These are phyloP conservation scores for Pseudopodoces humilis DNA, from an alignment of 2,113 vertebrate genomes.

Conservation along the genomic window DNA sequence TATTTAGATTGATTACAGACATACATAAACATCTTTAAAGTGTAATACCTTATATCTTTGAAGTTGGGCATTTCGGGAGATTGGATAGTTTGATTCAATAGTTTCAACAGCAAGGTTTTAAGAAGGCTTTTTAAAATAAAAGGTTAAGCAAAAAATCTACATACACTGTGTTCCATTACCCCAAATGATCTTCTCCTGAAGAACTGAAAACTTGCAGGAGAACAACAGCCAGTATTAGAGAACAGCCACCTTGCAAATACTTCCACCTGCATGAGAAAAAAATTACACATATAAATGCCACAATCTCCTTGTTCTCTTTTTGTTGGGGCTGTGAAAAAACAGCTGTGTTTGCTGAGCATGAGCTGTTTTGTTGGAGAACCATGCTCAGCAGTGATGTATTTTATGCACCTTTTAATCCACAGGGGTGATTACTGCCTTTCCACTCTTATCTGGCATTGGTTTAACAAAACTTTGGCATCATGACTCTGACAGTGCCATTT, in stretches of 20 bases:
- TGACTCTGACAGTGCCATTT: fast-evolving
- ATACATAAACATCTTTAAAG: not conserved
- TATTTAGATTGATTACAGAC: not conserved
- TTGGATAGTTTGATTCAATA: not conserved
- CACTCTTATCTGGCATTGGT: not conserved
- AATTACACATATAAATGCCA: not conserved
- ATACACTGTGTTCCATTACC: not conserved
- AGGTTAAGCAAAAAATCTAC: not conserved
- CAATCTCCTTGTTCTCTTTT: not conserved
- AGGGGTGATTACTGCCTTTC: not conserved
- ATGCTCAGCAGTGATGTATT: not conserved
- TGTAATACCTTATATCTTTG: not conserved
- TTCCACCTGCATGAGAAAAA: not conserved
- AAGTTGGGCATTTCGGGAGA: not conserved
- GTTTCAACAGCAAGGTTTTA: not conserved
- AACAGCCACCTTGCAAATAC: not conserved
- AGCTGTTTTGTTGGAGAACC: not conserved
- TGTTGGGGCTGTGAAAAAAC: not conserved
- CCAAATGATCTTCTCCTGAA: not conserved
- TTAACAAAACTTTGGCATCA: not conserved
- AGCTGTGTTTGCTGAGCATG: fast-evolving
- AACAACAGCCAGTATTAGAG: not conserved
- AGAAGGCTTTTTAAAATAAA: not conserved
- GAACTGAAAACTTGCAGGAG: not conserved
- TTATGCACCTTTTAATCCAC: not conserved